A percentile compares a stretch with the other conserved stretches of the same genome.
phyloP scores from a whole-genome alignment of 2,888 invertebrate species.

The Neocrepidodera transversa region DNA sequence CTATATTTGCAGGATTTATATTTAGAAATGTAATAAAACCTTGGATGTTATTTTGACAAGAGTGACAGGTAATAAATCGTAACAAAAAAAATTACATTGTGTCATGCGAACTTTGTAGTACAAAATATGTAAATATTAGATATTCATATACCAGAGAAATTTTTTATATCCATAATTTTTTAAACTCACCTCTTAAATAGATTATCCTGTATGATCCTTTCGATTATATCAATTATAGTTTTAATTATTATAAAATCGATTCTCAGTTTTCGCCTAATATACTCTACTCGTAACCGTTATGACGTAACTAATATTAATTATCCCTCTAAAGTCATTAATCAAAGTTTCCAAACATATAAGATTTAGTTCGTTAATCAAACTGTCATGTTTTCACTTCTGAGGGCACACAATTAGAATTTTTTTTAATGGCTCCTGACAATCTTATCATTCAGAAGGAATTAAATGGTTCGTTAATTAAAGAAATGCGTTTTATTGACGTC shows the following conservation, averaged over 20 bases:
- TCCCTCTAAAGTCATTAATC: constrained; percentile 2
- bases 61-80: background rate
- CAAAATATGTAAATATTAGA: background rate
- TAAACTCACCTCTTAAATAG: too few species aligned
- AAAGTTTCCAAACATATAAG: constrained; percentile 6
- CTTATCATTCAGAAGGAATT: too few species aligned
- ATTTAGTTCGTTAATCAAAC: constrained; percentile 11
- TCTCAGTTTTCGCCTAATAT: constrained; percentile 5
- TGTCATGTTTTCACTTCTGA: background rate
- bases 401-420: background rate
- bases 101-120: too few species aligned
- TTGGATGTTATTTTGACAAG: background rate
- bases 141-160: too few species aligned
- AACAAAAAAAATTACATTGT: background rate
- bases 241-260: background rate
- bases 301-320: constrained; percentile 14
- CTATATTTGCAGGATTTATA: background rate
- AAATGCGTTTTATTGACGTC: too few species aligned
- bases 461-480: too few species aligned
- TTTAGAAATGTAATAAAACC: background rate
- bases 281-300: background rate
- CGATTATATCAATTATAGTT: too few species aligned
- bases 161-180: too few species aligned
- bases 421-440: too few species aligned
- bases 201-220: too few species aligned